Conservation (phyloP, 2,797 vertebrate genomes). For the Neosilurus hyrtlii region DNA sequence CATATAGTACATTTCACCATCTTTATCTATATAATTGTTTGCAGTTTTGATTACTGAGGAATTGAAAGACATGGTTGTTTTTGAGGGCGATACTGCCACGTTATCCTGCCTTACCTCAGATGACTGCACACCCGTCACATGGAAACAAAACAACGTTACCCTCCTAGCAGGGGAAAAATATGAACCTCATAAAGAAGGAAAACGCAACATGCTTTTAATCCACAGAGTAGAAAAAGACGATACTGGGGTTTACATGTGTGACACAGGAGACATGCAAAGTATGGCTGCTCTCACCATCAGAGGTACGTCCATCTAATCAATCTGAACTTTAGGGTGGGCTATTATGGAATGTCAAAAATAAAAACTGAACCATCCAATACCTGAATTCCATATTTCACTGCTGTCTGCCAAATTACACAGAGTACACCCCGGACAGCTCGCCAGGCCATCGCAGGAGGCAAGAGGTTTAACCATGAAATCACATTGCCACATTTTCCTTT, state of each 20-base stretch:
- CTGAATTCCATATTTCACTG: too few species aligned
- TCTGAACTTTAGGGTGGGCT: too few species aligned
- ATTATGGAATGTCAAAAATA: background rate
- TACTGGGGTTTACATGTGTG: constrained; percentile 81
- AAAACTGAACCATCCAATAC: background rate
- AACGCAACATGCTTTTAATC: constrained; percentile 69
- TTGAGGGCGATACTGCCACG: constrained; percentile 70
- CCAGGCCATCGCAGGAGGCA: too few species aligned
- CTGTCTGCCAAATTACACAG: too few species aligned
- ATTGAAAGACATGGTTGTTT: constrained; percentile 61
- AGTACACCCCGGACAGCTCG: too few species aligned
- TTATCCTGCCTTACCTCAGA: constrained; percentile 70
- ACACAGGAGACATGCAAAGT: constrained; percentile 78
- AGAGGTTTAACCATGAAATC: too few species aligned
- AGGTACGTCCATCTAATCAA: constrained; percentile 55
- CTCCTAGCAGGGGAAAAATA: constrained; percentile 68
- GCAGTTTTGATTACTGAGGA: constrained; percentile 73
- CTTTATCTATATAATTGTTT: background rate
- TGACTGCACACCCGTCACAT: constrained; percentile 61
- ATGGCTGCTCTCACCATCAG: constrained; percentile 73
- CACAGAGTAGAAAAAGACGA: constrained; percentile 71
- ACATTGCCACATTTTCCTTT: too few species aligned
- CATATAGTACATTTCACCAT: background rate
- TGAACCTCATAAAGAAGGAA: constrained; percentile 68
- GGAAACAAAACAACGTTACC: constrained; percentile 69